Evolutionary conservation across 1,140 invertebrate genomes (phyloP).

Genomic region (Diplogasteroides magnus): DNA sequence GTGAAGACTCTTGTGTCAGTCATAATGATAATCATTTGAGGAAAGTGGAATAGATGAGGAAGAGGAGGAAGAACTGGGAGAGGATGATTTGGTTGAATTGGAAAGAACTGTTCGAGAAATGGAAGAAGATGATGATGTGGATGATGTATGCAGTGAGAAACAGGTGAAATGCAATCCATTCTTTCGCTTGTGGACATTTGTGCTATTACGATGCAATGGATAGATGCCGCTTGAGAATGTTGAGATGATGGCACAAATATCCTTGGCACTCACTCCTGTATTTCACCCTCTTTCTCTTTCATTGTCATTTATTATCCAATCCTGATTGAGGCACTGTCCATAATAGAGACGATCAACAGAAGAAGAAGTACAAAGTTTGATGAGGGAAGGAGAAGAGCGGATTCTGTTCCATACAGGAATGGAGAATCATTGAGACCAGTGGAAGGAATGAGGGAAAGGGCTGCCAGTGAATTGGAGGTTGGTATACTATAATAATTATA

Average conservation of each 20-base stretch:
- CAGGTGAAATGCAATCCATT: too few species aligned
- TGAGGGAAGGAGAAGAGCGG: neutral
- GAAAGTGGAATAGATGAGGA: neutral
- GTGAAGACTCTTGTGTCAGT: constrained; percentile 6
- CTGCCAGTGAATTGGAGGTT: too few species aligned
- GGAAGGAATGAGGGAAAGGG: neutral
- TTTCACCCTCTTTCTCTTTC: too few species aligned
- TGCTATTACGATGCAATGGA: too few species aligned
- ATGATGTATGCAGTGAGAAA: neutral
- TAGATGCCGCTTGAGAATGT: too few species aligned
- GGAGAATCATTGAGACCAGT: too few species aligned
- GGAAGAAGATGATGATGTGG: neutral
- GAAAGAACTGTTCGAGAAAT: neutral
- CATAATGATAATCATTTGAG: neutral
- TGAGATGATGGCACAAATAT: too few species aligned
- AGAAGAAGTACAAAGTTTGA: neutral
- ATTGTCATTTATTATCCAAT: too few species aligned
- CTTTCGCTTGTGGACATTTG: too few species aligned
- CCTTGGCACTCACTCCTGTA: too few species aligned
- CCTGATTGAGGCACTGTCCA: neutral
- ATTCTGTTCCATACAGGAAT: too few species aligned
- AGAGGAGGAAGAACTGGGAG: constrained; percentile 2
- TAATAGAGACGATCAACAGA: neutral
- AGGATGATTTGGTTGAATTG: neutral
- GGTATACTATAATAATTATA: too few species aligned